Evolutionary conservation across 2,888 invertebrate species (phyloP), one percentile per base, ranked within the genome.

Genomic region (Pachymerium ferrugineum): DNA sequence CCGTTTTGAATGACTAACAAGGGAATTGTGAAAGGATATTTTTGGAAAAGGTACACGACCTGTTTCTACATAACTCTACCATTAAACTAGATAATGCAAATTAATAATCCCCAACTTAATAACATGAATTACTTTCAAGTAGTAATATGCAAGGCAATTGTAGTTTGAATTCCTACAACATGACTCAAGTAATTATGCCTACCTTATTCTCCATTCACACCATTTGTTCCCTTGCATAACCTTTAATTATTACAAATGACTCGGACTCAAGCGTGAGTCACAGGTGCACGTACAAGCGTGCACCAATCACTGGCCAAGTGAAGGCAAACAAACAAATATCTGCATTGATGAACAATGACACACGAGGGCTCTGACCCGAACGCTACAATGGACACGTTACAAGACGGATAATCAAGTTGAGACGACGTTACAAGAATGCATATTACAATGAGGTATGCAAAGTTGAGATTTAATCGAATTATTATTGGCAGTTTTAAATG

Each of bases 311-410:
- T 28, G 28, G n/a, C 2, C 62, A 28, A 62, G 5, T 28, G 4
- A 25, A 62, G 28, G n/a, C n/a, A n/a, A n/a, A n/a, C 62, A 62
- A 62, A 62, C 62, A 62, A 62, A 62, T 62, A 62, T 62, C 62
- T 62, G 28, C 62, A 62, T 62, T 62, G 62, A 62, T 62, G 62
- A 62, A 62, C 62, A 62, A 62, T 62, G 62, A 62, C 62, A 28
- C 62, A 62, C 25, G n/a, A n/a, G n/a, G 62, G 62, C 62, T 28
- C 25, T 62, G 62, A 62, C 62, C 62, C 62, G n/a, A 28, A 28
- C 62, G 62, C 62, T 10, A 28, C 62, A 25, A 28, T 62, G 62
- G 12, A 28, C 62, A n/a, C n/a, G 22, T 25, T 62, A 25, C 25
- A 62, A 25, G 62, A 62, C 25, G 28, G 25, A 14, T 62, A 62